These are phyloP conservation scores for Atlantisia rogersi DNA, from an alignment of 2,113 vertebrate genomes.

Conservation along the genomic window DNA sequence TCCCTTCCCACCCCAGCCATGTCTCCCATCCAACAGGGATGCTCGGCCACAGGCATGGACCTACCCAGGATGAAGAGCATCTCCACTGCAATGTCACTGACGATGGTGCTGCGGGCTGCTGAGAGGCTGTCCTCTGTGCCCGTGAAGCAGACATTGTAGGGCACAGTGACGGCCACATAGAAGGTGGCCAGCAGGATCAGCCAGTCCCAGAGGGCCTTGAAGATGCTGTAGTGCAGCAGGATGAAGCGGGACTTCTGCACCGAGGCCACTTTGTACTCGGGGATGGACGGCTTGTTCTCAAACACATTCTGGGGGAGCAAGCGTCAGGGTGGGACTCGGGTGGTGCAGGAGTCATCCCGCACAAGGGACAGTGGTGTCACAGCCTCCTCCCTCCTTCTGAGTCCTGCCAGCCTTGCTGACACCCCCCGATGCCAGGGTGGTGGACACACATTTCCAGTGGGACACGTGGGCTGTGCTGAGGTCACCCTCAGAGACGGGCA, in stretches of 20 bases:
- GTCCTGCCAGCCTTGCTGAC: not conserved
- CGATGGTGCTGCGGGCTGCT: constrained; percentile 85
- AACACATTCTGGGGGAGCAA: constrained; percentile 84
- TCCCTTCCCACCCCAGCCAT: not conserved
- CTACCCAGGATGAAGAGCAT: constrained; percentile 96
- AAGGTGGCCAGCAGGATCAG: constrained; percentile 95
- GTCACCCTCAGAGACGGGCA: not conserved
- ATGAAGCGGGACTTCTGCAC: constrained; percentile 94
- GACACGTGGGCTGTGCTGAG: not conserved
- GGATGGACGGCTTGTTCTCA: constrained; percentile 87
- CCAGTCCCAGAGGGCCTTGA: constrained; percentile 96
- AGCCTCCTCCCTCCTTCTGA: not conserved
- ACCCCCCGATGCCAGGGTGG: not conserved
- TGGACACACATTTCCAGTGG: not conserved
- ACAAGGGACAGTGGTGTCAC: rapidly evolving
- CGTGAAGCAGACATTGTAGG: constrained; percentile 95
- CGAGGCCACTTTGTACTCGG: constrained; percentile 95
- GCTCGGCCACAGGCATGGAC: rapidly evolving
- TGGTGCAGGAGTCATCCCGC: rapidly evolving
- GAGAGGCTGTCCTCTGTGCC: constrained; percentile 80
- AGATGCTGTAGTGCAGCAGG: constrained; percentile 95
- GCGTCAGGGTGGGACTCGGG: rapidly evolving
- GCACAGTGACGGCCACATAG: constrained; percentile 92
- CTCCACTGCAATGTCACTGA: constrained; percentile 93
- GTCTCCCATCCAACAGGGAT: rapidly evolving